These are phyloP conservation scores for Hucho hucho DNA, from an alignment of 2,113 vertebrate genomes.

Conservation along the genomic window DNA sequence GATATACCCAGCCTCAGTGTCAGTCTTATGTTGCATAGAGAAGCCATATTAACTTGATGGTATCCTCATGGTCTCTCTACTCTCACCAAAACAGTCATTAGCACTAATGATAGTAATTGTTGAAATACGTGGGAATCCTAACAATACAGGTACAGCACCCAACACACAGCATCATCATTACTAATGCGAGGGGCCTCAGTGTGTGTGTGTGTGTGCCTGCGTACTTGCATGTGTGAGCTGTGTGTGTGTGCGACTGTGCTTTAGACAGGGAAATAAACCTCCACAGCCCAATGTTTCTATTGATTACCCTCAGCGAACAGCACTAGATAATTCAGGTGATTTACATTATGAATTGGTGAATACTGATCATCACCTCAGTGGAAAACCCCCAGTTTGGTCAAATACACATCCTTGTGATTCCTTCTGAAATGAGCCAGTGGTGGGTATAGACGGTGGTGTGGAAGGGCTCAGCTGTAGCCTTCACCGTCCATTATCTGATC, in stretches of 20 bases:
- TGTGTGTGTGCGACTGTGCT: background rate
- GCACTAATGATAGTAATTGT: constrained; percentile 6
- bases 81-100: constrained; percentile 6
- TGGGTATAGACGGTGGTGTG: background rate
- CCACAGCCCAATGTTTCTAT: background rate
- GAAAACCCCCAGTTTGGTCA: background rate
- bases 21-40: background rate
- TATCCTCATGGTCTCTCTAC: background rate
- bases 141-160: background rate
- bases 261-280: background rate
- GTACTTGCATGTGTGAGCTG: background rate
- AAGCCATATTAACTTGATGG: background rate
- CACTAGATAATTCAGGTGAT: background rate
- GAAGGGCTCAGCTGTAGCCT: background rate
- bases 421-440: background rate
- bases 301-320: background rate
- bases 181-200: background rate
- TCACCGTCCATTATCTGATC: background rate
- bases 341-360: background rate
- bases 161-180: background rate
- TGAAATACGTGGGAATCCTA: background rate
- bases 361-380: background rate
- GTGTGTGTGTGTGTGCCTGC: background rate
- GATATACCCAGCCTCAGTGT: background rate
- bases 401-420: background rate